Conservation (phyloP, 2,797 vertebrate genomes). For the Acestrorhynchus altus region DNA sequence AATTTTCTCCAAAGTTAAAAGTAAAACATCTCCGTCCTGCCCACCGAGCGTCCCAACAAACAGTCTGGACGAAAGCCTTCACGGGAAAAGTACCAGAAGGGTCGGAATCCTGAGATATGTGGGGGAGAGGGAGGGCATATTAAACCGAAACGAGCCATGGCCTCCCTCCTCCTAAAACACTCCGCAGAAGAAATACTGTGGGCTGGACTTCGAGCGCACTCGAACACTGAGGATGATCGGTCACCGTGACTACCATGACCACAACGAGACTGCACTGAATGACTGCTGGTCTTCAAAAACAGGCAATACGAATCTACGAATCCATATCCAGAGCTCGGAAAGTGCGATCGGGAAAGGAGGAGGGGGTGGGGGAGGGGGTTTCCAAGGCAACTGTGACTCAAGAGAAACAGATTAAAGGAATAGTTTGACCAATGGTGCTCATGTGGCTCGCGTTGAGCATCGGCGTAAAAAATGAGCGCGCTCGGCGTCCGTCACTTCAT, state of each 20-base stretch:
- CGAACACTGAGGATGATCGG: background rate
- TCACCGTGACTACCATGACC: no score
- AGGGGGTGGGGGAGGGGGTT: slow-evolving; percentile 60
- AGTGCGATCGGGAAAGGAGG: slow-evolving; percentile 32
- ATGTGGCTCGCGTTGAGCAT: background rate
- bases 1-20: slow-evolving; percentile 1
- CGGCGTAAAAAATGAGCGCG: no score
- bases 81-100: slow-evolving; percentile 59
- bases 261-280: background rate
- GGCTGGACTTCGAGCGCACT: background rate
- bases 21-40: slow-evolving; percentile 1
- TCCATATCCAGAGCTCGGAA: slow-evolving; percentile 1
- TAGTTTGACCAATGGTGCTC: background rate
- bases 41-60: slow-evolving; percentile 27
- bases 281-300: slow-evolving; percentile 34
- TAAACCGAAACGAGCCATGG: slow-evolving; percentile 54
- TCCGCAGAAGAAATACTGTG: slow-evolving; percentile 52
- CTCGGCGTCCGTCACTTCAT: no score
- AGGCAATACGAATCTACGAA: slow-evolving; percentile 9
- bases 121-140: background rate
- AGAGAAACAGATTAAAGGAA: slow-evolving; percentile 60
- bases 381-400: slow-evolving; percentile 84
- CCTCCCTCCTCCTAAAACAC: slow-evolving; percentile 52
- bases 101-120: slow-evolving; percentile 66
- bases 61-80: slow-evolving; percentile 57